Conservation (phyloP, 2,113 vertebrate genomes). For the Anser brachyrhynchus region DNA sequence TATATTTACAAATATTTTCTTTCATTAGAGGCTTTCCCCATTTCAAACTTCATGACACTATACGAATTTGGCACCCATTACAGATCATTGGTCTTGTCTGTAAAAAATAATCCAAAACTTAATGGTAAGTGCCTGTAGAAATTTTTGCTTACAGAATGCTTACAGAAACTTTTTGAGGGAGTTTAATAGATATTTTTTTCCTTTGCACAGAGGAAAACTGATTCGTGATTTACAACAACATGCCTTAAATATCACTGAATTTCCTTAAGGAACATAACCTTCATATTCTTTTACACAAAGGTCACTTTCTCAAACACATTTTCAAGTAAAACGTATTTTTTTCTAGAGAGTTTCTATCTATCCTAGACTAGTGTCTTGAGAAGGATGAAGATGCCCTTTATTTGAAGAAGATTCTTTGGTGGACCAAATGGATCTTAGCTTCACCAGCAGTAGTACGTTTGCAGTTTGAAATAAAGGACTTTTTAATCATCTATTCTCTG, state of each 20-base stretch:
- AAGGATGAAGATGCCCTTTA: neutral
- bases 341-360: neutral
- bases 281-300: neutral
- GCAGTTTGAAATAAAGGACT: neutral
- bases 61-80: neutral
- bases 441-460: neutral
- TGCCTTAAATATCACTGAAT: neutral
- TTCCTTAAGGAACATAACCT: neutral
- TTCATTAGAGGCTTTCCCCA: neutral
- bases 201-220: neutral
- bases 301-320: neutral
- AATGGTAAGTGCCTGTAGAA: neutral
- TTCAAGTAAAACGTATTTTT: neutral
- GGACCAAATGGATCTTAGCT: neutral
- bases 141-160: neutral
- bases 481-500: neutral
- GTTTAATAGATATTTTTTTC: neutral
- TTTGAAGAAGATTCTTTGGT: neutral
- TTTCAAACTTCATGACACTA: neutral
- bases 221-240: neutral
- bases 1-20: neutral
- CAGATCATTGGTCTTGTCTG: neutral
- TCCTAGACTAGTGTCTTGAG: neutral
- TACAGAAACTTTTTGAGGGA: neutral
- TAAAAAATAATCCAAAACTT: neutral